Evolutionary conservation across 1,140 invertebrate species (phyloP).

Genomic region (Psix sp.): DNA sequence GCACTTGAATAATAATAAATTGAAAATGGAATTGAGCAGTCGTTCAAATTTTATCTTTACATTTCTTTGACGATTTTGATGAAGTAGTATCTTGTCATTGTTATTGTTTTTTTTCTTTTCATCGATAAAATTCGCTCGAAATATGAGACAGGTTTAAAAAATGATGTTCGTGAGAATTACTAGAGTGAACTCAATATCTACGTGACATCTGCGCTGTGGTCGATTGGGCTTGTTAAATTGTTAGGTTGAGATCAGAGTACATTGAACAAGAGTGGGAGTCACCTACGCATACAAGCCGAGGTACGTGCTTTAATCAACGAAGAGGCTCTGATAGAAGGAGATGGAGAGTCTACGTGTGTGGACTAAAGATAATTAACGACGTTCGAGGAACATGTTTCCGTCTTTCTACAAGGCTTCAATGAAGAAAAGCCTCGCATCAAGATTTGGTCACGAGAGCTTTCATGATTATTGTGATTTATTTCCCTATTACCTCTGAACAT

Average conservation of each 20-base stretch:
- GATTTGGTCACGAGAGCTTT: conserved; percentile 47
- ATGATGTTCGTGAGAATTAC: not conserved
- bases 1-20: conserved; percentile 32
- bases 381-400: conserved; percentile 50
- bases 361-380: conserved; percentile 58
- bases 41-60: not conserved
- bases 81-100: too few relatives aligned
- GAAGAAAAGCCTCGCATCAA: conserved; percentile 29
- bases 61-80: too few relatives aligned
- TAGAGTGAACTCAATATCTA: conserved; percentile 42
- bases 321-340: conserved; percentile 23
- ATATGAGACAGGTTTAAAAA: conserved; percentile 5
- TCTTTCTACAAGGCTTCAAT: conserved; percentile 34
- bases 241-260: conserved; percentile 29
- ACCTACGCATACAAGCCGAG: conserved; percentile 51
- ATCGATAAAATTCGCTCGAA: too few relatives aligned
- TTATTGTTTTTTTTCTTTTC: too few relatives aligned
- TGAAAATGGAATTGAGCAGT: conserved; percentile 3
- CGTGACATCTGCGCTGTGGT: conserved; percentile 48
- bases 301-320: conserved; percentile 64
- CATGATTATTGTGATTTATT: conserved; percentile 55
- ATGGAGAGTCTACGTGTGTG: conserved; percentile 24
- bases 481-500: conserved; percentile 31
- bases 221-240: conserved; percentile 57
- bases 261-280: conserved; percentile 14